A percentile compares a stretch with the other conserved stretches of the same genome.
Evolutionary conservation across 2,797 vertebrate species (phyloP).

Genomic region (Crenichthys baileyi): DNA sequence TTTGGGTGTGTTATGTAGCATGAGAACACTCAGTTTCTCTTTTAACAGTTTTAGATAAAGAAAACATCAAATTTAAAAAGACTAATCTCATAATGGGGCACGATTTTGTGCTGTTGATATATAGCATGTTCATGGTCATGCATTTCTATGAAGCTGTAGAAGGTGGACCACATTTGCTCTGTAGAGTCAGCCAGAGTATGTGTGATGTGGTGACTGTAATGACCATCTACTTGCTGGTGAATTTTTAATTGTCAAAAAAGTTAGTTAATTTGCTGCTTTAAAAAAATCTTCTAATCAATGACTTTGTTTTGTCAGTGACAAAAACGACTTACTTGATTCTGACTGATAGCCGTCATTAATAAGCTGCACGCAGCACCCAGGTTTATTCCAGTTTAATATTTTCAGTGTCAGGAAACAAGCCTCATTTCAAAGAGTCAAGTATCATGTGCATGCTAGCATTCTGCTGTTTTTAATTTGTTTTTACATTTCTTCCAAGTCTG

Average conservation of each 20-base stretch:
- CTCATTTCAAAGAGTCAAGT: slow-evolving; percentile 38
- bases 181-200: slow-evolving; percentile 8
- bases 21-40: slow-evolving; percentile 27
- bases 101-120: slow-evolving; percentile 16
- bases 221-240: slow-evolving; percentile 28
- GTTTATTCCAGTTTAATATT: slow-evolving; percentile 53
- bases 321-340: slow-evolving; percentile 43
- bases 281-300: neutral
- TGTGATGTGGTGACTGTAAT: slow-evolving; percentile 15
- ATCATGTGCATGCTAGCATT: slow-evolving; percentile 41
- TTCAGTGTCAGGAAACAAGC: slow-evolving; percentile 17
- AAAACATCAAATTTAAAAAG: slow-evolving; percentile 29
- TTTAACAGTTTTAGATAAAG: slow-evolving; percentile 14
- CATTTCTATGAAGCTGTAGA: slow-evolving; percentile 11
- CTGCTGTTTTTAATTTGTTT: neutral
- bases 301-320: neutral
- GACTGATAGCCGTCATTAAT: slow-evolving; percentile 43
- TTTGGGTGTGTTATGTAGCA: neutral
- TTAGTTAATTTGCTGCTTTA: slow-evolving; percentile 21
- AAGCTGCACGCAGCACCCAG: slow-evolving; percentile 7
- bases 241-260: slow-evolving; percentile 28
- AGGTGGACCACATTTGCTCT: slow-evolving; percentile 14
- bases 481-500: slow-evolving; percentile 20
- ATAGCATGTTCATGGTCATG: slow-evolving; percentile 17
- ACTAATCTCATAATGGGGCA: neutral